These are phyloP conservation scores for Saxidomus purpurata DNA, from an alignment of 1,140 invertebrate genomes.

Conservation along the genomic window DNA sequence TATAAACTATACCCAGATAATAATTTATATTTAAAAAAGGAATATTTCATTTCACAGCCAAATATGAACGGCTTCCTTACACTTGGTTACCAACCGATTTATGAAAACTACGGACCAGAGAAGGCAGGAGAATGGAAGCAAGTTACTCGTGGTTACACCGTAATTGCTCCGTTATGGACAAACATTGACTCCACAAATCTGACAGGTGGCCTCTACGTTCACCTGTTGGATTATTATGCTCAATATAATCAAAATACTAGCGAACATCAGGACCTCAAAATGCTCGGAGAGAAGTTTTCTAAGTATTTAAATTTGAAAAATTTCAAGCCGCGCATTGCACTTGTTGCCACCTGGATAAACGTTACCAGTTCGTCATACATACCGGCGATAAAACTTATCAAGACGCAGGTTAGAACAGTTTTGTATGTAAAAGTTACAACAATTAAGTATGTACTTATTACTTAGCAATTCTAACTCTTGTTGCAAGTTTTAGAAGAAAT, in stretches of 20 bases:
- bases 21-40: too few species aligned
- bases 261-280: neutral
- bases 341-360: slow-evolving; percentile 24
- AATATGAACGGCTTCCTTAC: slow-evolving; percentile 19
- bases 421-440: too few species aligned
- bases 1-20: too few species aligned
- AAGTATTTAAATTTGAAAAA: neutral
- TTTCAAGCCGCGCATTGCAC: slow-evolving; percentile 1
- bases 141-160: neutral
- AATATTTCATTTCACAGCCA: neutral
- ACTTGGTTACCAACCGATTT: neutral
- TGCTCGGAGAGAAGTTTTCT: neutral
- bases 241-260: neutral
- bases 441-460: too few species aligned
- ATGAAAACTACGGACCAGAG: slow-evolving; percentile 29
- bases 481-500: too few species aligned
- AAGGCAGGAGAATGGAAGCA: neutral
- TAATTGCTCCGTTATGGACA: slow-evolving; percentile 46
- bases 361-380: slow-evolving; percentile 1
- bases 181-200: neutral
- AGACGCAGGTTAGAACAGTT: neutral
- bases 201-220: slow-evolving; percentile 19
- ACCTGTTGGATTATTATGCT: neutral
- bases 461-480: too few species aligned
- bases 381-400: neutral